Evolutionary conservation across 2,113 vertebrate species (phyloP).

Genomic region (Eolophus roseicapilla): DNA sequence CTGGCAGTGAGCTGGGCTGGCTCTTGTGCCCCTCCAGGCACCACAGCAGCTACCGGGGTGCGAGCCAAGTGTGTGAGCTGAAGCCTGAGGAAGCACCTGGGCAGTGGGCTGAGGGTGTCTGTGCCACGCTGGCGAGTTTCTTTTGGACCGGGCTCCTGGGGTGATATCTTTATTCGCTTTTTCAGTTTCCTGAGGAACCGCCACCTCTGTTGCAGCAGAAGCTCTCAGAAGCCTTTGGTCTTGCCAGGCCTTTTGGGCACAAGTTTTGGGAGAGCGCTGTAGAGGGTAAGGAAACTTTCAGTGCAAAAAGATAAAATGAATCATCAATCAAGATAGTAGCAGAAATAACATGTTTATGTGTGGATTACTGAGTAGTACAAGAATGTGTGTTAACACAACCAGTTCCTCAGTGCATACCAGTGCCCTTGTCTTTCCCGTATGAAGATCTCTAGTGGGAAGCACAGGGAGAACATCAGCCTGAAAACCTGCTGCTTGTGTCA

Average conservation of each 20-base stretch:
- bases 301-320: neutral
- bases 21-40: neutral
- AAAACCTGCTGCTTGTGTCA: neutral
- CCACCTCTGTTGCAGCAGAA: neutral
- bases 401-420: neutral
- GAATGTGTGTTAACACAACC: neutral
- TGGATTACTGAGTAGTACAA: slow-evolving; percentile 40
- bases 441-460: neutral
- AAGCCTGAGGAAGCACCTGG: neutral
- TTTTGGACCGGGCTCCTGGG: neutral
- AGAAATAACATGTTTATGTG: slow-evolving; percentile 55
- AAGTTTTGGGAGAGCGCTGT: neutral
- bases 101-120: neutral
- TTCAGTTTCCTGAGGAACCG: neutral
- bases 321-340: neutral
- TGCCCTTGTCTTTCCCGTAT: fast-evolving
- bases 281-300: neutral
- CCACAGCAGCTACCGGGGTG: fast-evolving
- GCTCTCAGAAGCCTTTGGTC: neutral
- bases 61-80: neutral
- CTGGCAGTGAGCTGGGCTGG: neutral
- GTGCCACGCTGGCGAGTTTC: fast-evolving
- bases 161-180: neutral
- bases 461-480: neutral
- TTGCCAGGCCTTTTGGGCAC: neutral